A percentile compares a stretch with the other conserved stretches of the same genome.
Conservation (phyloP, 2,797 vertebrate species). For the Gila robusta region DNA sequence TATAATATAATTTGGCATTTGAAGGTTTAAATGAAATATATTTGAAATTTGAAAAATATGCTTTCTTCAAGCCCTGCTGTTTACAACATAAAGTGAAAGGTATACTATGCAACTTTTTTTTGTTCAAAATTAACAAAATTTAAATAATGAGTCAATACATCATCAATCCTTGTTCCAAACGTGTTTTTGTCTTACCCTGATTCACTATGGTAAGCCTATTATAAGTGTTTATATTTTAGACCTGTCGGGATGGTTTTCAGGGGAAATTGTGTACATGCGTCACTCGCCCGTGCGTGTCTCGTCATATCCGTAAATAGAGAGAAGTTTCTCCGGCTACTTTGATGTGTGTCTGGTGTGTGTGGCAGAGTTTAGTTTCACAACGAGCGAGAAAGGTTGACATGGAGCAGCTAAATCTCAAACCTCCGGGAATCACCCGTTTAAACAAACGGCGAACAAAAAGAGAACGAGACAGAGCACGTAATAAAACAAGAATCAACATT, state of each 20-base stretch:
- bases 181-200: too few relatives aligned
- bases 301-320: too few relatives aligned
- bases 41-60: neutral
- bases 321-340: neutral
- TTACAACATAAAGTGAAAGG: neutral
- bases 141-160: too few relatives aligned
- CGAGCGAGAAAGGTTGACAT: neutral
- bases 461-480: neutral
- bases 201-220: too few relatives aligned
- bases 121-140: too few relatives aligned
- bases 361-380: neutral
- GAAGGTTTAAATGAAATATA: neutral
- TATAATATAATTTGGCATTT: neutral
- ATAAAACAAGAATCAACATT: neutral
- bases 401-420: neutral
- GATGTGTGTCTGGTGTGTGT: neutral
- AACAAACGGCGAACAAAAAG: too few relatives aligned
- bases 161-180: neutral
- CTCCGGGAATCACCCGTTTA: too few relatives aligned
- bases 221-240: too few relatives aligned
- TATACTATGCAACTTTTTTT: neutral
- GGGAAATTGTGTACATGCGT: too few relatives aligned
- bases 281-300: too few relatives aligned
- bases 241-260: too few relatives aligned
- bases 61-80: neutral